These are phyloP conservation scores for Lepidochitona cinerea DNA, from an alignment of 2,888 invertebrate genomes.

Conservation along the genomic window DNA sequence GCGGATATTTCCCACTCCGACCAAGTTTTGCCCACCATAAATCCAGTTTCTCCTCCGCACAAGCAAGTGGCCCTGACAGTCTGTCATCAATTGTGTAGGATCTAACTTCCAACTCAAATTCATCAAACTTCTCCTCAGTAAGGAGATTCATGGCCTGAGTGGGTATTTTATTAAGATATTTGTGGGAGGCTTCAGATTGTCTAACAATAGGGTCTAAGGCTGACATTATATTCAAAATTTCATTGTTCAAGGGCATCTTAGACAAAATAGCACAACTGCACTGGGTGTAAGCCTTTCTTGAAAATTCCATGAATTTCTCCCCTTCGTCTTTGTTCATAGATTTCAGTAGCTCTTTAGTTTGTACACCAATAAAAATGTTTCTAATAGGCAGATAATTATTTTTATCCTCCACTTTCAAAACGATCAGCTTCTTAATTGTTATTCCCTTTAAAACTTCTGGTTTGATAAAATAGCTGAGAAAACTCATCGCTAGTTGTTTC, in stretches of 20 bases:
- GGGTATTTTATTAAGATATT: neutral
- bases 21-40: neutral
- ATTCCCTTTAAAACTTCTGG: neutral
- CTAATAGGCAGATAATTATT: neutral
- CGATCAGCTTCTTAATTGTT: neutral
- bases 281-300: neutral
- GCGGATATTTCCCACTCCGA: neutral
- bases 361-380: neutral
- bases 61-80: neutral
- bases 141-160: neutral
- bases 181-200: neutral
- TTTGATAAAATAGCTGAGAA: neutral
- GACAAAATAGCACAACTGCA: neutral
- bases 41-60: neutral
- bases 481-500: neutral
- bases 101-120: neutral
- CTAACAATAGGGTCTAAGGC: neutral
- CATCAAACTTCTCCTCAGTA: neutral
- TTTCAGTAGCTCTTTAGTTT: neutral
- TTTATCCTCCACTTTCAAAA: neutral
- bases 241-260: neutral
- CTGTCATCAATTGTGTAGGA: neutral
- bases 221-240: neutral
- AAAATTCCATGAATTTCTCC: neutral
- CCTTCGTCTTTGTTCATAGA: neutral